Conservation (phyloP, 2,113 vertebrate species). For the Reinhardtius hippoglossoides region DNA sequence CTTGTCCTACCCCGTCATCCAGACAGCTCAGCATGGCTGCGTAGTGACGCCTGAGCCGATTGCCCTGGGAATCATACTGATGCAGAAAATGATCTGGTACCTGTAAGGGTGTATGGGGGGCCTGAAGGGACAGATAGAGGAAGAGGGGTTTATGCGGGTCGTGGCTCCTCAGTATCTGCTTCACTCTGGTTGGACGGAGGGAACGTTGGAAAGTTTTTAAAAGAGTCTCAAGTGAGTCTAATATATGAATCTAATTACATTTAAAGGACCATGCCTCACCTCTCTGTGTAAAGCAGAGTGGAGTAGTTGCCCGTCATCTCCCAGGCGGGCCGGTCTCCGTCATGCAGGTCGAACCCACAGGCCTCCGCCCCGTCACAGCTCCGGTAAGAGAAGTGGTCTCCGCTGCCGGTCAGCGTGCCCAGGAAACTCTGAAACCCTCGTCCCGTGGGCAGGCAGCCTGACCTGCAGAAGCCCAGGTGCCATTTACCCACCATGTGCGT, state of each 20-base stretch:
- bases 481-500: constrained; percentile 97
- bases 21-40: constrained; percentile 94
- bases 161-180: constrained; percentile 88
- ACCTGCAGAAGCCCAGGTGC: constrained; percentile 94
- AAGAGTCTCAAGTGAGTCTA: too few species aligned
- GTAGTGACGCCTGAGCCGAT: constrained; percentile 86
- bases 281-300: constrained; percentile 91
- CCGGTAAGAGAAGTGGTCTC: constrained; percentile 93
- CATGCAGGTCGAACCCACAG: constrained; percentile 94
- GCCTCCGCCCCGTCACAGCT: constrained; percentile 93
- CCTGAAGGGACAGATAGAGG: constrained; percentile 92
- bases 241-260: too few species aligned
- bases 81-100: constrained; percentile 89
- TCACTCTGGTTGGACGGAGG: constrained; percentile 77
- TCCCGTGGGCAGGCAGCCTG: constrained; percentile 90
- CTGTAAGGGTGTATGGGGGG: constrained; percentile 90
- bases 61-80: constrained; percentile 86
- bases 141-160: constrained; percentile 87
- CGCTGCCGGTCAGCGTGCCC: constrained; percentile 92
- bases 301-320: constrained; percentile 91
- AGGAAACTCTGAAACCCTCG: constrained; percentile 93
- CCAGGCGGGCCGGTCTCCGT: constrained; percentile 91
- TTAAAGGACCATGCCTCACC: constrained; percentile 51
- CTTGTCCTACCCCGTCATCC: constrained; percentile 88
- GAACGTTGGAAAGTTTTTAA: not conserved